A percentile compares a stretch with the other conserved stretches of the same genome.
These are phyloP conservation scores for Lepidurus packardi DNA, from an alignment of 1,140 invertebrate species.

Conservation along the genomic window DNA sequence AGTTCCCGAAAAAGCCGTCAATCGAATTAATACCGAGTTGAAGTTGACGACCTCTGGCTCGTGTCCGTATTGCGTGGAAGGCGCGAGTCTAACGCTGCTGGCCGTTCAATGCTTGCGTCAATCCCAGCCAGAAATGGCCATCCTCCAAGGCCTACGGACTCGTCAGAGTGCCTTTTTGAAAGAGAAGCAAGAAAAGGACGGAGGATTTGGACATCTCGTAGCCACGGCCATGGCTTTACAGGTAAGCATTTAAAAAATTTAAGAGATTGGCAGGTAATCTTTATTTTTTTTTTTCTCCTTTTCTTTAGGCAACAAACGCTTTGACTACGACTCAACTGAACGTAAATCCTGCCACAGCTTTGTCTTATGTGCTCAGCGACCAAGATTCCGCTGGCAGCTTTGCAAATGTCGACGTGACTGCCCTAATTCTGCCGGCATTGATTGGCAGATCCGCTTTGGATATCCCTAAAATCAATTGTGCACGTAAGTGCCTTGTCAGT, in stretches of 20 bases:
- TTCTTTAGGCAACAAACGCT: slow-evolving; percentile 33
- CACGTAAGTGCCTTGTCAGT: slow-evolving; percentile 31
- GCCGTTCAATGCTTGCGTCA: slow-evolving; percentile 33
- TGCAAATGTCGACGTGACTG: slow-evolving; percentile 30
- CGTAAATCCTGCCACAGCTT: slow-evolving; percentile 31
- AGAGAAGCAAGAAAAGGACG: slow-evolving; percentile 34
- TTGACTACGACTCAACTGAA: slow-evolving; percentile 31
- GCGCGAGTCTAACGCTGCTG: slow-evolving; percentile 33
- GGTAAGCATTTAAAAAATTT: slow-evolving; percentile 24
- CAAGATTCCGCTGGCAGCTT: slow-evolving; percentile 35
- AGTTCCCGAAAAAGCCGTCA: slow-evolving; percentile 29
- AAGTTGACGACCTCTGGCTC: slow-evolving; percentile 31
- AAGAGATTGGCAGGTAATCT: not conserved
- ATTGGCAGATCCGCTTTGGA: slow-evolving; percentile 33
- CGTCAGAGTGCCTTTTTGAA: slow-evolving; percentile 34
- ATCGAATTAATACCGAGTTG: slow-evolving; percentile 32
- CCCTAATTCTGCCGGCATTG: slow-evolving; percentile 30
- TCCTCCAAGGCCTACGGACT: slow-evolving; percentile 31
- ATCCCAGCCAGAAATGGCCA: slow-evolving; percentile 1
- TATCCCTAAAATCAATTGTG: slow-evolving; percentile 30
- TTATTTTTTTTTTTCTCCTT: not conserved
- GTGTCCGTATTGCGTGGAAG: slow-evolving; percentile 34
- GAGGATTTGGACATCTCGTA: slow-evolving; percentile 32
- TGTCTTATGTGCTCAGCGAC: slow-evolving; percentile 31
- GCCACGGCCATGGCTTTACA: slow-evolving; percentile 32